Evolutionary conservation across 1,140 invertebrate species (phyloP).

Genomic region (Armadillidium nasatum): DNA sequence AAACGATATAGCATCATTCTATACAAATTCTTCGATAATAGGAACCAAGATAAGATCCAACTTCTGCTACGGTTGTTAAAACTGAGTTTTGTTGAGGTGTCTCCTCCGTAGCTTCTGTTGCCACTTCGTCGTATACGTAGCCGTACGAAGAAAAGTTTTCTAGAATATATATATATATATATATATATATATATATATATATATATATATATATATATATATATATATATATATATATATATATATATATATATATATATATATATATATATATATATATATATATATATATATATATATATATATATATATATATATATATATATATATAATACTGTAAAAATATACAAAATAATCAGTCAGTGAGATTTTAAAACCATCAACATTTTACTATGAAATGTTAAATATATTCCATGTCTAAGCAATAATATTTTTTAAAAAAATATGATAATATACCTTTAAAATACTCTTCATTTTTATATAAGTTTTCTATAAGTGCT

Average conservation of each 20-base stretch:
- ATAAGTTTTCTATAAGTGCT: conserved; percentile 3
- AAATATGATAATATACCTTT: conserved; percentile 3
- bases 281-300: neutral
- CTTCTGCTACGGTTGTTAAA: neutral
- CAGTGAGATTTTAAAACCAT: too few species aligned
- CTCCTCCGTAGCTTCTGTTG: neutral
- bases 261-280: neutral
- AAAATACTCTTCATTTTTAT: conserved; percentile 20
- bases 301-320: neutral
- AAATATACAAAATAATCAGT: too few species aligned
- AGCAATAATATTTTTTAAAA: too few species aligned
- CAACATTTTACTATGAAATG: too few species aligned
- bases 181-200: neutral
- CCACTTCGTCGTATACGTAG: neutral
- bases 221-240: neutral
- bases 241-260: neutral
- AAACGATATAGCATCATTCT: neutral
- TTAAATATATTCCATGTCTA: too few species aligned
- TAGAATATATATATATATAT: neutral
- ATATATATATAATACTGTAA: too few species aligned
- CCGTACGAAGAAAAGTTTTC: neutral
- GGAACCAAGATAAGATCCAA: neutral
- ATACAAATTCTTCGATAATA: neutral
- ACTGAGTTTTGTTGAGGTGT: neutral
- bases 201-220: neutral